Conservation (phyloP, 2,113 vertebrate species). For the Thamnophis sirtalis region DNA sequence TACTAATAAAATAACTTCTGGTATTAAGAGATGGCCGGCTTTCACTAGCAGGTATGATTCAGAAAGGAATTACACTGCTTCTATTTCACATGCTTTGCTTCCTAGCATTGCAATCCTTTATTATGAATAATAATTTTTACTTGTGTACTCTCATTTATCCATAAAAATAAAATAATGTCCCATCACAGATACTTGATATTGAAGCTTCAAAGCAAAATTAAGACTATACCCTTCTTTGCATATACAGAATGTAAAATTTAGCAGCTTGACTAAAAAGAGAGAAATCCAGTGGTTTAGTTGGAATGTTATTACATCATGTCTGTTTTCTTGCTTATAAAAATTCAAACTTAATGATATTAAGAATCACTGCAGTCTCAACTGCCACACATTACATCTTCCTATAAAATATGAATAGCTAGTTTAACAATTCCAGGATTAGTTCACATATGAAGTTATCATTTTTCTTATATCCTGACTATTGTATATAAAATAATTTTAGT, state of each 20-base stretch:
- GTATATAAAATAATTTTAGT: not conserved
- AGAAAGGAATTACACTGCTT: not conserved
- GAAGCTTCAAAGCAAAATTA: not conserved
- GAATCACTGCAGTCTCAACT: not conserved
- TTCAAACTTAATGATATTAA: not conserved
- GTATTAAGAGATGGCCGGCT: not conserved
- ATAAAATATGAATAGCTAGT: not conserved
- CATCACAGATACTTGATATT: not conserved
- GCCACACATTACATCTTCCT: not conserved
- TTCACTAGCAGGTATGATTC: not conserved
- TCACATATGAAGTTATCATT: not conserved
- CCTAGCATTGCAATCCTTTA: not conserved
- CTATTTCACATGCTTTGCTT: not conserved
- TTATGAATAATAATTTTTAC: not conserved
- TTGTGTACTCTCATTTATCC: not conserved
- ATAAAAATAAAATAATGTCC: not conserved
- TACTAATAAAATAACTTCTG: not conserved
- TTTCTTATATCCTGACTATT: not conserved
- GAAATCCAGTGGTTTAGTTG: not conserved
- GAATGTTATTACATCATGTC: not conserved
- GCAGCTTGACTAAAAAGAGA: not conserved
- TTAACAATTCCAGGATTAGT: not conserved
- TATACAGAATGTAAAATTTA: not conserved
- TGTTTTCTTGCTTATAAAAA: not conserved
- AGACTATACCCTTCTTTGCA: not conserved